Base-by-base conservation (phyloP, 2,797 vertebrate species). In the Ataeniobius toweri region DNA sequence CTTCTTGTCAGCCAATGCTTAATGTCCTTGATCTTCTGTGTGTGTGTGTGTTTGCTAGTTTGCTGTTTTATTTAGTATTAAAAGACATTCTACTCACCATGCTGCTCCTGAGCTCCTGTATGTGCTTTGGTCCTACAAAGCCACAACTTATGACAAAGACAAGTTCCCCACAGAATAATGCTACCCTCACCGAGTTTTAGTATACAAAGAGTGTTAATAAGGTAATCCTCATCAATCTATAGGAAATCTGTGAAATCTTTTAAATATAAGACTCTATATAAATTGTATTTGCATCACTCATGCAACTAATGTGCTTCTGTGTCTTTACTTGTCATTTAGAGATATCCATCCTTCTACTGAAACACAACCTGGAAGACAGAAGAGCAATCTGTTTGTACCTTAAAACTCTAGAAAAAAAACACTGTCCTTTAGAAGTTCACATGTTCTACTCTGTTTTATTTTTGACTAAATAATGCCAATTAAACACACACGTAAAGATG, bases 281-380 rank as follows among this genome's bases (percentile, higher is more conserved):
- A 77, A 14, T 24, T 71, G 76, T 50, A 22, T 31, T 13, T 31
- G 13, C 18, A 26, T 28, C 58, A 59, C n/a, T 14, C 1, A 14
- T 59, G 26, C 58, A 61, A 74, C 53, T 78, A 18, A 67, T 50
- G n/a, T 74, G 71, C 14, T 63, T 70, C 18, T 61, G 53, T 53
- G 51, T 26, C 44, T 22, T 72, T 51, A 71, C 41, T 58, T 65
- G 70, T 79, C 71, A 73, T 13, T 67, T 63, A 61, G 20, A 14
- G 22, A 0, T 18, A 69, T 51, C 72, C 31, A 7, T 80, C 68
- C 63, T 85, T 67, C 50, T 61, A 56, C 41, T 71, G 56, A 36
- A 31, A 31, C 51, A 59, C 65, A 28, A 1, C 24, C 44, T 24
- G 0, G 44, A 26, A 36, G 46, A 20, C 44, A 39, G 55, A 69